These are phyloP conservation scores for Caenorhabditis sp. DNA, from an alignment of 2,888 invertebrate species.

Conservation along the genomic window DNA sequence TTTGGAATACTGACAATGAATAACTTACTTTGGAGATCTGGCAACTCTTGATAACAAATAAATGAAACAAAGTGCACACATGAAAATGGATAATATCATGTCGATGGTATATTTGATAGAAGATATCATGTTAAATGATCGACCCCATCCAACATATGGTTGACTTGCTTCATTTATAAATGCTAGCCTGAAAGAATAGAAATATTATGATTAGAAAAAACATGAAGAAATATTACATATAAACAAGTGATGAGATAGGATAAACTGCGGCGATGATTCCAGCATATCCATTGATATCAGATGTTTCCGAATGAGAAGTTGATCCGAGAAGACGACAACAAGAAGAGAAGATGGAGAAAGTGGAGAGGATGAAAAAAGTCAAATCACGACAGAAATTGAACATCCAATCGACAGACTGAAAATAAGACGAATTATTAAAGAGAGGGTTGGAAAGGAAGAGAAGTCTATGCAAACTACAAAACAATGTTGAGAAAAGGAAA, in stretches of 20 bases:
- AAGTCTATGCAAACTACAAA: too few relatives aligned
- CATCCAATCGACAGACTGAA: conserved; percentile 46
- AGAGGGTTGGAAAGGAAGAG: not conserved
- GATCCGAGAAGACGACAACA: conserved; percentile 41
- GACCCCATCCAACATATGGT: conserved; percentile 39
- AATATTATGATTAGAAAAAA: not conserved
- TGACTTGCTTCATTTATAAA: conserved; percentile 53
- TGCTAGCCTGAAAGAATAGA: conserved; percentile 26
- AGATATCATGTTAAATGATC: conserved; percentile 52
- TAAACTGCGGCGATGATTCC: conserved; percentile 57
- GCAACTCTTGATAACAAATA: conserved; percentile 27
- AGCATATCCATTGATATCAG: conserved; percentile 35
- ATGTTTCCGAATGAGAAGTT: conserved; percentile 2
- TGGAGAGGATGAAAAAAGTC: conserved; percentile 39
- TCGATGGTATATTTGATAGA: conserved; percentile 52
- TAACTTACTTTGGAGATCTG: conserved; percentile 30
- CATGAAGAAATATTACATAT: conserved; percentile 33
- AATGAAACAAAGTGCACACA: conserved; percentile 29
- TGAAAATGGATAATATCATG: conserved; percentile 35
- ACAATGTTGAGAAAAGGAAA: too few relatives aligned
- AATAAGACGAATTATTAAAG: not conserved
- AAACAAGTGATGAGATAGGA: conserved; percentile 55
- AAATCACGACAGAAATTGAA: conserved; percentile 59
- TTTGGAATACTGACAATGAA: conserved; percentile 7
- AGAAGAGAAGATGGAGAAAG: conserved; percentile 47